Base-by-base conservation (phyloP, 2,113 vertebrate genomes). In the Atherinomorus stipes region DNA sequence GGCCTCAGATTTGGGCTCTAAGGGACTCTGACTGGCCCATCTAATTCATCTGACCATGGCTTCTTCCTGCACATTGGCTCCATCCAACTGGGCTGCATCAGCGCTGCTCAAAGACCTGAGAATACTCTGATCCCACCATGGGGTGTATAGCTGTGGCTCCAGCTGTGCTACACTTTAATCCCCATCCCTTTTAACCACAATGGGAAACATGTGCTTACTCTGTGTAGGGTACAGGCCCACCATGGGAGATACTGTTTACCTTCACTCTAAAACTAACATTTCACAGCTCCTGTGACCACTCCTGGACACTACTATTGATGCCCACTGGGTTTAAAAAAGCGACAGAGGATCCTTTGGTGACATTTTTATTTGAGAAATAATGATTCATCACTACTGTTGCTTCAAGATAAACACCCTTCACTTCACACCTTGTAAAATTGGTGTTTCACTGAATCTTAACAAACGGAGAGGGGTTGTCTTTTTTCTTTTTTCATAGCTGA, bases 151-250 rank as follows among this genome's bases (percentile, higher is more conserved):
- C 62, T 83, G 76, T 76, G 88, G 86, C 86, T 86, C 82, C 56
- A 23, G 86, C 86, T 83, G 64, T 81, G 80, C 85, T 88, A 66
- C 86, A 86, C 87, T 89, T 90, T 90, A 91, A 92, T 92, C 89
- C 86, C 79, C 85, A 84, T 90, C 54, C 86, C 85, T 92, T 92
- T 89, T 81, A 92, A 91, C 88, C 89, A 85, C 90, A 92, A 94
- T 94, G 76, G 90, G 87, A 94, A 93, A 89, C 93, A 94, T 94
- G 91, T 94, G 93, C 82, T 88, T 77, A 69, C 72, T 77, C 76
- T 68, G 81, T 81, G 89, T 79, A 87, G 85, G 90, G 88, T 80
- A 88, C 73, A 73, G 89, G 90, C 85, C 91, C 93, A 92, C 91
- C 91, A 85, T 88, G 85, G 83, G 76, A 89, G 91, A 85, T 76